phyloP scores from a whole-genome alignment of 2,797 vertebrate genomes.

The Danio kyathit region DNA sequence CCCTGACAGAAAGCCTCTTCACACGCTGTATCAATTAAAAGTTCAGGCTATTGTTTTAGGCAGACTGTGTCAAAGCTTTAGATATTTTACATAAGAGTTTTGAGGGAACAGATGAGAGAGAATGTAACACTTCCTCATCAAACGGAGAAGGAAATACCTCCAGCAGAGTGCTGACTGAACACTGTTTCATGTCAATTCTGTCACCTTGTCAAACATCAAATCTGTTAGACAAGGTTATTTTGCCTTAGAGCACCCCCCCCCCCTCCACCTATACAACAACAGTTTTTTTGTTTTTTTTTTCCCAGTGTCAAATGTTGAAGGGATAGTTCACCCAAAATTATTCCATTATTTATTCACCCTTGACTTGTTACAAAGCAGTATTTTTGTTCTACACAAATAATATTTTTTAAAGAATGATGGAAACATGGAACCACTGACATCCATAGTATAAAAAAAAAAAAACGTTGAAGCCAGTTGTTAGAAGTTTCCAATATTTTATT shows the following conservation, averaged over 20 bases:
- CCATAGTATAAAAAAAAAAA: too few relatives aligned
- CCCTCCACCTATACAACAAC: too few relatives aligned
- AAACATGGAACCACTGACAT: too few relatives aligned
- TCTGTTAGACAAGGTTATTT: slow-evolving; percentile 21
- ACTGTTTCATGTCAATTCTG: slow-evolving; percentile 49
- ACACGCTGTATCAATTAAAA: slow-evolving; percentile 40
- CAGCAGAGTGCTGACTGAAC: slow-evolving; percentile 47
- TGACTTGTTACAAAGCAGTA: too few relatives aligned
- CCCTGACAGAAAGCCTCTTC: slow-evolving; percentile 8
- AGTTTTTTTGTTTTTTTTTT: not conserved
- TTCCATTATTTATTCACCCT: too few relatives aligned
- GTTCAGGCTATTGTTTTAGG: slow-evolving; percentile 27
- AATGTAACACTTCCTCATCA: slow-evolving; percentile 29
- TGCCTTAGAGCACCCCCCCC: not conserved
- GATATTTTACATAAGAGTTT: slow-evolving; percentile 22
- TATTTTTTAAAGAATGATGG: too few relatives aligned
- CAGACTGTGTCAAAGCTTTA: slow-evolving; percentile 3
- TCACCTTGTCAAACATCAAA: slow-evolving; percentile 48
- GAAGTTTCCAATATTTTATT: too few relatives aligned
- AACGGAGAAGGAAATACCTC: slow-evolving; percentile 35
- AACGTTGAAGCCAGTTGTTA: too few relatives aligned
- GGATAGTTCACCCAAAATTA: too few relatives aligned
- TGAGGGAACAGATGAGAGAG: not conserved
- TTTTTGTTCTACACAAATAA: too few relatives aligned
- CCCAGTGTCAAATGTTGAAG: not conserved